A percentile compares a stretch with the other conserved stretches of the same genome.
Evolutionary conservation across 2,113 vertebrate genomes (phyloP).

Genomic region (Anolis carolinensis): DNA sequence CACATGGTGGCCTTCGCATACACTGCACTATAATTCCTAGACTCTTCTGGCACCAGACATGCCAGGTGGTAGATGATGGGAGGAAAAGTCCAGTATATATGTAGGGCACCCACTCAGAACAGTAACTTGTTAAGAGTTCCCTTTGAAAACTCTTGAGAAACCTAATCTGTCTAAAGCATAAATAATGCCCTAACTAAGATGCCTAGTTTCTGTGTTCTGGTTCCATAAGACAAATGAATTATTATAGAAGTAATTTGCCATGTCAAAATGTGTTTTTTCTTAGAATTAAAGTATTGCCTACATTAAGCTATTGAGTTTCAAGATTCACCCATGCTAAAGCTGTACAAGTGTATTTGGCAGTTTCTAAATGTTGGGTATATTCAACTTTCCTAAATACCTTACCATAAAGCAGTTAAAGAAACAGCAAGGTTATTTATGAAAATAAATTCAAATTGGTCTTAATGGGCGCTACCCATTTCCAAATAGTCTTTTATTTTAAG

Average conservation of each 20-base stretch:
- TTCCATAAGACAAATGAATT: not conserved
- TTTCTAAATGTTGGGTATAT: not conserved
- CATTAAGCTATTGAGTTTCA: not conserved
- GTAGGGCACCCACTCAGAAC: not conserved
- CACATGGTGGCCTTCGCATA: not conserved
- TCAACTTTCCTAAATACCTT: not conserved
- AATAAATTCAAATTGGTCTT: conserved; percentile 10
- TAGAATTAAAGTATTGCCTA: not conserved
- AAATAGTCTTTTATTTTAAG: conserved; percentile 1
- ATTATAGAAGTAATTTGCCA: not conserved
- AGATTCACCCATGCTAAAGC: not conserved
- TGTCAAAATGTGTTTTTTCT: not conserved
- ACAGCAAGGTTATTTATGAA: not conserved
- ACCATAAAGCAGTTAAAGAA: not conserved
- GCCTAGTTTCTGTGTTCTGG: not conserved
- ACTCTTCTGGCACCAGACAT: not conserved
- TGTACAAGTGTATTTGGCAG: not conserved
- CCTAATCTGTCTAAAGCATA: not conserved
- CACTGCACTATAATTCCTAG: not conserved
- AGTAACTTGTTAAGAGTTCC: not conserved
- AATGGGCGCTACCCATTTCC: not conserved
- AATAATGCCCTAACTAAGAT: not conserved
- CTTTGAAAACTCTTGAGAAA: not conserved
- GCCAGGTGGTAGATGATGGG: not conserved
- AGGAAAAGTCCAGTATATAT: not conserved